These are phyloP conservation scores for Corvus moneduloides DNA, from an alignment of 2,113 vertebrate species.

Conservation along the genomic window DNA sequence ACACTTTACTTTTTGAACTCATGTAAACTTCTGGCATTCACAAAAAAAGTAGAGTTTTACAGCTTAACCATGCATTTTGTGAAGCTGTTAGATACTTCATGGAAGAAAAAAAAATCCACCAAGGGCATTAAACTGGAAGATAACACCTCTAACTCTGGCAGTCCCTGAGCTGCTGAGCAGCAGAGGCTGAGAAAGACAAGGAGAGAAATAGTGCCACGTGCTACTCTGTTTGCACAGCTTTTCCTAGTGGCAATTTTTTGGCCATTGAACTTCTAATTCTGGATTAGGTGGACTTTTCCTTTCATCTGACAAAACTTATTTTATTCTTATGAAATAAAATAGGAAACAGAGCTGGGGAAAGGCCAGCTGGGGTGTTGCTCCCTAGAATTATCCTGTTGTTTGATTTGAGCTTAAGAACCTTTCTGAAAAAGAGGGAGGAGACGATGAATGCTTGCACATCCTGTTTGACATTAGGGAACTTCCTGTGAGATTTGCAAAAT, in stretches of 20 bases:
- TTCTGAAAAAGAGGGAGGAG: neutral
- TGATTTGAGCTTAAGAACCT: neutral
- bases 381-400: neutral
- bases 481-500: neutral
- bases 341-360: neutral
- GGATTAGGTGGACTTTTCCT: neutral
- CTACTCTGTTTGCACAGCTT: neutral
- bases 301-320: neutral
- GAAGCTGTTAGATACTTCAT: neutral
- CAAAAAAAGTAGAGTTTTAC: neutral
- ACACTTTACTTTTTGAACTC: constrained; percentile 1
- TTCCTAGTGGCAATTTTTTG: neutral
- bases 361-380: neutral
- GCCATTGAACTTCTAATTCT: neutral
- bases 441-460: neutral
- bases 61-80: neutral
- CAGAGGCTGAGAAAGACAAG: neutral
- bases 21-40: neutral
- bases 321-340: neutral
- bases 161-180: neutral
- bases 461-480: neutral
- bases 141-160: neutral
- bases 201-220: neutral
- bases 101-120: neutral
- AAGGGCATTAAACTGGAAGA: neutral